Base-by-base conservation (phyloP, 2,888 invertebrate species). In the Drosophila mercatorum region DNA sequence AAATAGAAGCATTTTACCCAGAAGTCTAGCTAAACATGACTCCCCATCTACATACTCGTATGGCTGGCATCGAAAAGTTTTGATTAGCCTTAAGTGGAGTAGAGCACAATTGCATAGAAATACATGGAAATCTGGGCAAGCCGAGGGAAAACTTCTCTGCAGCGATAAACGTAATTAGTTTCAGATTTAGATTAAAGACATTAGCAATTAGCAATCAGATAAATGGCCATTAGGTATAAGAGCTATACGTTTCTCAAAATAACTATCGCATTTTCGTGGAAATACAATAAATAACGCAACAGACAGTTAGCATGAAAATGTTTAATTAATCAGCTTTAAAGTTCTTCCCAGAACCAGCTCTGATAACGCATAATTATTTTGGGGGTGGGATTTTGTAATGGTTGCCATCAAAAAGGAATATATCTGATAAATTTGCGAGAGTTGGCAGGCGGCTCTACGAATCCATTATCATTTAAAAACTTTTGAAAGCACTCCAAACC, bases 1-100 rank as follows among this genome's bases (percentile, higher is more conserved):
- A 74, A 82, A 84, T 72, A 56, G 62, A 72, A 83, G 56, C 41
- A 60, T 44, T 63, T 66, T 66, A 43, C 59, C 49, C 46, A 49
- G 34, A 40, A 56, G 57, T 44, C 51, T 46, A 66, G 38, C 63
- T 38, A 59, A 22, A 61, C 12, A 59, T 5, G 51, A 26, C 31
- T 26, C 61, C 47, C 59, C 41, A 47, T 55, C 14, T 8, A 3
- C 34, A 34, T 10, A 46, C 31, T 11, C 6, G 10, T 4, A 4
- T 8, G 46, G 22, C 22, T 22, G 22, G 22, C 10, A 31, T n/a
- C 47, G 7, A 56, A 83, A 83, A 86, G 65, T 83, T 83, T 76
- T 67, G 76, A 76, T 83, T 83, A 83, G 65, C 62, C 56, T 62
- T 67, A 73, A 81, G 68, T 74, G 62, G 58, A 70, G 81, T 68